Evolutionary conservation across 2,888 invertebrate genomes (phyloP).

Genomic region (Fragum sueziense): DNA sequence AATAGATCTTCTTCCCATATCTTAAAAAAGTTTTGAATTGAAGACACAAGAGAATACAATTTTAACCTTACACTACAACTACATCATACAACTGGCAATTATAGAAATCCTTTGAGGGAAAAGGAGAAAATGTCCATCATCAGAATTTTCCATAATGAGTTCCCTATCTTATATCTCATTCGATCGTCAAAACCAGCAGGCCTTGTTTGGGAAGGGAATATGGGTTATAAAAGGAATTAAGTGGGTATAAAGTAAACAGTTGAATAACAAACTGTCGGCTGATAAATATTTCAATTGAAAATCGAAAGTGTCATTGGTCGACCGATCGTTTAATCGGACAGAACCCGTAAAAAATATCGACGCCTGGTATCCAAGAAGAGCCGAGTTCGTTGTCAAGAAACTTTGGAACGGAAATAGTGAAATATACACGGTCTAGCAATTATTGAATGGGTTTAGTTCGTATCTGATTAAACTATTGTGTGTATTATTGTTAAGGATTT

Average conservation of each 20-base stretch:
- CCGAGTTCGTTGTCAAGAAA: conserved; percentile 10
- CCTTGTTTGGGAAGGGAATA: neutral
- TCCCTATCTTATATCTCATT: too few relatives aligned
- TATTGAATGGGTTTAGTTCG: conserved; percentile 3
- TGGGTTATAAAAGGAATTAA: neutral
- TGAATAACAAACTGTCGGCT: conserved; percentile 1
- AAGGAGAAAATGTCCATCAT: neutral
- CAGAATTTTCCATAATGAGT: neutral
- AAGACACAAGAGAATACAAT: too few relatives aligned
- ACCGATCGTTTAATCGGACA: neutral
- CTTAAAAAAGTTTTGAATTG: too few relatives aligned
- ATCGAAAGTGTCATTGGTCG: conserved; percentile 10
- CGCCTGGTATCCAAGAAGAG: conserved; percentile 9
- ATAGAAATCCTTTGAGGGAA: neutral
- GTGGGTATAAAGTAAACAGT: neutral
- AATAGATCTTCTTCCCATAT: too few relatives aligned
- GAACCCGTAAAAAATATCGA: conserved; percentile 3
- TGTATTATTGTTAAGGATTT: conserved; percentile 9
- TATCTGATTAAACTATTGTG: conserved; percentile 14
- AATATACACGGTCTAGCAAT: conserved; percentile 16
- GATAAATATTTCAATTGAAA: conserved; percentile 15
- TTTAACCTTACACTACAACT: too few relatives aligned
- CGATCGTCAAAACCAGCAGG: neutral
- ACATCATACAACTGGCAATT: too few relatives aligned
- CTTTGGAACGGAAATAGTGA: conserved; percentile 26